Evolutionary conservation across 2,888 invertebrate species (phyloP).

Genomic region (Philhelius pedissequus): DNA sequence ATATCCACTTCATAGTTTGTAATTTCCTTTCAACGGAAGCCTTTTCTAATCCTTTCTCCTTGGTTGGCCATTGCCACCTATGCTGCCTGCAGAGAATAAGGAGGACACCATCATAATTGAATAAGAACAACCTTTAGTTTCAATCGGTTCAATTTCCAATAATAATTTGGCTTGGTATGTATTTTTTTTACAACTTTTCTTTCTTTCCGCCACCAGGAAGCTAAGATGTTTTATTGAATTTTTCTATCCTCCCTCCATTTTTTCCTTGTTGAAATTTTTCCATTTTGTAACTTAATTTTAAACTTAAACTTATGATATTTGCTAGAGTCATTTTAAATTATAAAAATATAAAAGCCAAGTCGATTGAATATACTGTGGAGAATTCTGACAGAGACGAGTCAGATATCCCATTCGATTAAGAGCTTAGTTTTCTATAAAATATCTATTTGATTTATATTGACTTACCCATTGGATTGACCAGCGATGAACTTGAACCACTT

Average conservation of each 20-base stretch:
- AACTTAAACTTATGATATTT: conserved; percentile 41
- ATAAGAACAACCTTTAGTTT: conserved; percentile 67
- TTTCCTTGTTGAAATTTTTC: too few relatives aligned
- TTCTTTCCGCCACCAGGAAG: conserved; percentile 35
- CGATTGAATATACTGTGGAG: neutral
- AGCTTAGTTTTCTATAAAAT: conserved; percentile 20
- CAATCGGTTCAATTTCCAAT: conserved; percentile 67
- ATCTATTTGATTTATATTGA: conserved; percentile 34
- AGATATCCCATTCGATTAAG: conserved; percentile 37
- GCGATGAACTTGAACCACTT: conserved; percentile 49
- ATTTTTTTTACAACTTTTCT: neutral
- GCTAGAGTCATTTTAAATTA: neutral
- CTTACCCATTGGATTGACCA: conserved; percentile 49
- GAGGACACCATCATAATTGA: conserved; percentile 54
- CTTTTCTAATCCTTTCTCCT: conserved; percentile 16
- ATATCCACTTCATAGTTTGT: conserved; percentile 60
- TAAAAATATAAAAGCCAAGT: neutral
- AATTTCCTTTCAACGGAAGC: conserved; percentile 65
- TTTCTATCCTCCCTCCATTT: neutral
- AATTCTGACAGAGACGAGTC: conserved; percentile 12
- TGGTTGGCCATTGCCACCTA: neutral
- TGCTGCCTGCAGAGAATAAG: neutral
- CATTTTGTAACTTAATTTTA: conserved; percentile 54
- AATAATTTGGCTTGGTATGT: conserved; percentile 34
- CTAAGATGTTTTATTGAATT: conserved; percentile 61